A percentile compares a stretch with the other conserved stretches of the same genome.
phyloP scores from a whole-genome alignment of 2,888 invertebrate species.

The Eulithis testata region DNA sequence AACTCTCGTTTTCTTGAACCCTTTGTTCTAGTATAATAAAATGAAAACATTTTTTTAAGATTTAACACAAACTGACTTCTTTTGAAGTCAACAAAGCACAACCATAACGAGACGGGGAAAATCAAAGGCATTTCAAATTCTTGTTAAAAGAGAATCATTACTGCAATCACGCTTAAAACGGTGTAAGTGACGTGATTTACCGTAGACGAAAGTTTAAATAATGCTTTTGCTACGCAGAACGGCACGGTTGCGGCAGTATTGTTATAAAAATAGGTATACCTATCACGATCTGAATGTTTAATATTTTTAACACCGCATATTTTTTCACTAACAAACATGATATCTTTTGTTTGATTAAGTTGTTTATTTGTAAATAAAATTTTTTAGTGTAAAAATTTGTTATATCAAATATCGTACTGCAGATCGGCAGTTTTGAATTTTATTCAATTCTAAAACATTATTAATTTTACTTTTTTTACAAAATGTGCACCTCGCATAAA shows the following conservation, averaged over 20 bases:
- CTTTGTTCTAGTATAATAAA: conserved; percentile 1
- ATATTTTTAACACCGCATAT: background rate
- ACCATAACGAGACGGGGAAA: conserved; percentile 44
- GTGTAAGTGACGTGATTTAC: conserved; percentile 70
- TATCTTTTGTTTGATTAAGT: no score
- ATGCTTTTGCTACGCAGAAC: conserved; percentile 8
- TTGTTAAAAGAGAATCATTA: conserved; percentile 61
- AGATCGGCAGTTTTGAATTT: no score
- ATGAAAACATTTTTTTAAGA: conserved; percentile 6
- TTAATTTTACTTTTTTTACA: no score
- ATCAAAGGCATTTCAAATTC: conserved; percentile 52
- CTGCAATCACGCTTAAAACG: conserved; percentile 67
- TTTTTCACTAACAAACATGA: no score
- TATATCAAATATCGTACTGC: no score
- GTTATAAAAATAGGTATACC: background rate
- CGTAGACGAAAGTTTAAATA: conserved; percentile 54
- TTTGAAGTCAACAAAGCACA: conserved; percentile 42
- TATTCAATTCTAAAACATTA: no score
- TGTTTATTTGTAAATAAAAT: no score
- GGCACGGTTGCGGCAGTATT: background rate
- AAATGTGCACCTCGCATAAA: no score
- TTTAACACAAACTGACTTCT: conserved; percentile 11
- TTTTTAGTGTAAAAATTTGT: no score
- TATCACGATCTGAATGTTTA: background rate
- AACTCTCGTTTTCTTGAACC: background rate